Evolutionary conservation across 2,113 vertebrate genomes (phyloP).

Genomic region (Uria lomvia): DNA sequence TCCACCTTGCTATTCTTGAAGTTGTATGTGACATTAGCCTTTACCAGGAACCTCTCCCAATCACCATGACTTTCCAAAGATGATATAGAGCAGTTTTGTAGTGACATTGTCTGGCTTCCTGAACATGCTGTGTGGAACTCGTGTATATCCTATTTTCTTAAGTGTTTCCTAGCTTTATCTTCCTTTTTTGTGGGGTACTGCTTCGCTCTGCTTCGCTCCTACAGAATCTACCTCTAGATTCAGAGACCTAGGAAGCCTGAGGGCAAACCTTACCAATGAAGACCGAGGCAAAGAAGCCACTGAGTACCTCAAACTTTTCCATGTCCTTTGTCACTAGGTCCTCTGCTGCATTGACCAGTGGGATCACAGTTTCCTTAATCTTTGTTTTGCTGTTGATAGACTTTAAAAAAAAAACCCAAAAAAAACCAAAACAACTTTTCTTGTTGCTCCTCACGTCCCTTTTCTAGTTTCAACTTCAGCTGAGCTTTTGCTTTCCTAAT

Average conservation of each 20-base stretch:
- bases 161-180: neutral
- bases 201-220: neutral
- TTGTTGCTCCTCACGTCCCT: neutral
- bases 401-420: neutral
- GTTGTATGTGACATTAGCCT: neutral
- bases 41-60: neutral
- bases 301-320: neutral
- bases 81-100: neutral
- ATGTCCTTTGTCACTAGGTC: neutral
- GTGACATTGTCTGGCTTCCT: neutral
- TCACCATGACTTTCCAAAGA: neutral
- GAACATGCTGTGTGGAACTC: neutral
- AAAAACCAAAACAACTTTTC: neutral
- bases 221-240: neutral
- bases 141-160: neutral
- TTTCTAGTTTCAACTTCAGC: neutral
- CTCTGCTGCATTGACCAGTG: neutral
- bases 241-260: neutral
- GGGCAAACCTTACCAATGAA: neutral
- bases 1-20: neutral
- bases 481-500: neutral
- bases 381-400: neutral
- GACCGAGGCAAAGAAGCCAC: neutral
- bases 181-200: neutral
- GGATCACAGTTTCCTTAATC: neutral